phyloP scores from a whole-genome alignment of 1,140 invertebrate genomes.

The Plectus sambesii region DNA sequence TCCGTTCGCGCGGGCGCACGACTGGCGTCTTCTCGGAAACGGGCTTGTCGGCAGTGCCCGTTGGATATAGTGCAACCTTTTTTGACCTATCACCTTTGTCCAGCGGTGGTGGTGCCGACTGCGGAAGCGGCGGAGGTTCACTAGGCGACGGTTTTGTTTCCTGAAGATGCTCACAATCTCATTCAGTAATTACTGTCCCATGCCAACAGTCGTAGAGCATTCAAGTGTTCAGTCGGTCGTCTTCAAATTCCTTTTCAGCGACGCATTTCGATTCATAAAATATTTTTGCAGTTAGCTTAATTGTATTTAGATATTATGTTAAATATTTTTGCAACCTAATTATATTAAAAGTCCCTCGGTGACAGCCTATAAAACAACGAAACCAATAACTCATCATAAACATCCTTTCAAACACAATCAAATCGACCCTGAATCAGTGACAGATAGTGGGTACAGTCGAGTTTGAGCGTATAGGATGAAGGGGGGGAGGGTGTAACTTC shows the following conservation, averaged over 20 bases:
- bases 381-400: too few relatives aligned
- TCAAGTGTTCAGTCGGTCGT: constrained; percentile 3
- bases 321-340: too few relatives aligned
- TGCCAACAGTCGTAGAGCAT: constrained; percentile 5
- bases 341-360: too few relatives aligned
- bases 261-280: too few relatives aligned
- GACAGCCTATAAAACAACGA: too few relatives aligned
- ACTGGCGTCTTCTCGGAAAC: constrained; percentile 17
- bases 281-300: too few relatives aligned
- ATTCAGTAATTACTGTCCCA: constrained; percentile 5
- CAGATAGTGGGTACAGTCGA: too few relatives aligned
- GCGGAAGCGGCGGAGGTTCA: not conserved
- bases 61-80: constrained; percentile 3
- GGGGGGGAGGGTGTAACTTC: too few relatives aligned
- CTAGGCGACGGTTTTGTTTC: constrained; percentile 3
- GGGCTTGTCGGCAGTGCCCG: constrained; percentile 17
- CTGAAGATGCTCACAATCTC: constrained; percentile 1
- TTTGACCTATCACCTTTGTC: not conserved
- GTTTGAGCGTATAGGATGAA: too few relatives aligned
- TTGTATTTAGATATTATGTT: too few relatives aligned
- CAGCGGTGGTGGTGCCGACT: not conserved
- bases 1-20: constrained; percentile 13
- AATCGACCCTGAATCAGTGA: too few relatives aligned
- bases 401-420: too few relatives aligned
- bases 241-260: constrained; percentile 7